Evolutionary conservation across 2,888 invertebrate genomes (phyloP), one percentile per base, ranked within the genome.

Genomic region (Anarsia innoxiella): DNA sequence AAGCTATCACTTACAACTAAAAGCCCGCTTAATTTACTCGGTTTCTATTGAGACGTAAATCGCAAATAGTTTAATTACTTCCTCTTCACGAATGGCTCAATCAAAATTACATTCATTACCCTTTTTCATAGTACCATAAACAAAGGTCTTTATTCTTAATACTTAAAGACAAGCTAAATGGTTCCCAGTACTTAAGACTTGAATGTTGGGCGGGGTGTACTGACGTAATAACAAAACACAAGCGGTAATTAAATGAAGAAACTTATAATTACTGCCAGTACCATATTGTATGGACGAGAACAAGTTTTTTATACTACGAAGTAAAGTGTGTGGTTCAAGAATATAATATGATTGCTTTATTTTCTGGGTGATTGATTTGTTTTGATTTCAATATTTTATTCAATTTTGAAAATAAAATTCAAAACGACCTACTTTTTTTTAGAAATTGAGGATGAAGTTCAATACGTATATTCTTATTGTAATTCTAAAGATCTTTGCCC

Each of bases 111-210:
- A 71, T 70, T 74, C 69, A 64, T 64, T 66, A 55, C 59, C 57
- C 58, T 57, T 72, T 75, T 71, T 66, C 69, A 73, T 68, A 67
- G 60, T 59, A 56, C 47, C 56, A 71, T 78, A 80, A 80, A 82
- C 80, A 82, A 80, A 77, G 59, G 50, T 61, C 67, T 71, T 74
- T 76, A 70, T 75, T 42, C 61, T 49, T 44, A 38, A 51, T 52
- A 37, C 33, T 39, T 40, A 44, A 50, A 51, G 57, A 57, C 59
- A 36, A 34, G 28, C 50, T 57, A 58, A 59, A 55, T 48, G 55
- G 58, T 50, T 33, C 33, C 14, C 25, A 26, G 33, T 26, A 55
- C 59, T 62, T 54, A 51, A 53, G 46, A 51, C 27, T 52, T 63
- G 63, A 66, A 64, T 60, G 56, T 50, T 60, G 74, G 82, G 82